Conservation (phyloP, 92 coral and sea anemone genomes). For the Palythoa heliodiscus region DNA sequence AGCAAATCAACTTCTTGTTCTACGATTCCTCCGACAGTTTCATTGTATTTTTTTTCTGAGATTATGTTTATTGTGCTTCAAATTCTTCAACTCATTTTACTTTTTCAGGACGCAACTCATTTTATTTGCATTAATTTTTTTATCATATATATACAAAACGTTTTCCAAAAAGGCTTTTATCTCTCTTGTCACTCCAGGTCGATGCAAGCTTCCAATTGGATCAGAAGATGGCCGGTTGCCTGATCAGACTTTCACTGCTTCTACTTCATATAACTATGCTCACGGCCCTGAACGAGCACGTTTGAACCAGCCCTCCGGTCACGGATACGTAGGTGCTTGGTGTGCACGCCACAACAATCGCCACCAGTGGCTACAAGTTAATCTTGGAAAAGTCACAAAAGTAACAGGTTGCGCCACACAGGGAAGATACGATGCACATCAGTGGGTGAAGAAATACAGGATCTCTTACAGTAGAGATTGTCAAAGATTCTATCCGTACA, state of each 20-base stretch:
- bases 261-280: conserved; percentile 60
- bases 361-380: conserved; percentile 72
- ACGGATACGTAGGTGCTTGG: conserved; percentile 78
- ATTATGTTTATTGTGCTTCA: no score
- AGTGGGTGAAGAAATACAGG: conserved; percentile 68
- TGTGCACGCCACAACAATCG: conserved; percentile 52
- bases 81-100: no score
- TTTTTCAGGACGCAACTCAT: no score
- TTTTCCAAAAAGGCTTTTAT: neutral
- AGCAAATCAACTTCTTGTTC: no score
- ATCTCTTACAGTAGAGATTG: conserved; percentile 40
- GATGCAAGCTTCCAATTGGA: conserved; percentile 78
- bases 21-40: no score
- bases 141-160: no score
- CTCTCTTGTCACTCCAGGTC: conserved; percentile 42
- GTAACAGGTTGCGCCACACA: conserved; percentile 82
- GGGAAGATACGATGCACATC: conserved; percentile 64
- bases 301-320: conserved; percentile 62
- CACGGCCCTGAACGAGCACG: conserved; percentile 86
- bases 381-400: conserved; percentile 62
- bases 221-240: conserved; percentile 70
- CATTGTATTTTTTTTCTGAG: no score
- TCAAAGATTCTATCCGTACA: conserved; percentile 8
- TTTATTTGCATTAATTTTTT: neutral
- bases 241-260: conserved; percentile 63